Evolutionary conservation across 2,113 vertebrate genomes (phyloP), one percentile per base, ranked within the genome.

Genomic region (Kryptolebias marmoratus): DNA sequence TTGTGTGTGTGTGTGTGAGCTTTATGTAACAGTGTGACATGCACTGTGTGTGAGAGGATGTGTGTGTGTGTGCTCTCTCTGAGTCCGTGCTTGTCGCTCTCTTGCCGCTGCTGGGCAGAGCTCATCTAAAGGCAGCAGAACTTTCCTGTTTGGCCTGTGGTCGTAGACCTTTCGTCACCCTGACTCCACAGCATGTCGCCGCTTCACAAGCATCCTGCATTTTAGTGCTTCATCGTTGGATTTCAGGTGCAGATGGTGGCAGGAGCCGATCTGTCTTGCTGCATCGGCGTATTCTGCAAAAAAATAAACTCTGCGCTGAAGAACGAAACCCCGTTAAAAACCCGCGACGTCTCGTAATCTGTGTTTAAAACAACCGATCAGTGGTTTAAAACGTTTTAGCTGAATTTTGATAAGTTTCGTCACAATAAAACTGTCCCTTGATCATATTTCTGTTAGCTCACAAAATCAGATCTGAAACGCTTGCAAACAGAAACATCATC

Each of bases 61-160:
- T 31, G 68, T n/a, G 76, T 79, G 69, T 72, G 70, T 81, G 61
- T 54, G 62, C 67, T 73, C 64, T 75, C 73, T 80, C 64, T 68
- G 55, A 80, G 78, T 81, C 75, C 61, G 70, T 68, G 18, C 48
- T 67, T 62, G 31, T 54, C 15, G 27, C 52, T 60, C 39, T 75
- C 52, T 62, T 77, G 30, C 78, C 62, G 64, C 69, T 71, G 68
- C 63, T 32, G 28, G 65, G 63, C 75, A 64, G 75, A 27, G 65
- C 64, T 61, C 71, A 55, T 66, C 73, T 58, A 72, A 76, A 73
- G 68, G 44, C 73, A 75, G 64, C 73, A 73, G 75, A 68, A 73
- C 31, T 74, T 72, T 81, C 59, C 67, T 71, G 39, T 83, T 60
- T 75, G 58, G 68, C 71, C 65, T 68, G 61, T 67, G 48, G 53